Percentiles rank a stretch among this genome's conserved stretches.
Conservation (phyloP, 2,888 invertebrate genomes). For the Vesta saturnalis region DNA sequence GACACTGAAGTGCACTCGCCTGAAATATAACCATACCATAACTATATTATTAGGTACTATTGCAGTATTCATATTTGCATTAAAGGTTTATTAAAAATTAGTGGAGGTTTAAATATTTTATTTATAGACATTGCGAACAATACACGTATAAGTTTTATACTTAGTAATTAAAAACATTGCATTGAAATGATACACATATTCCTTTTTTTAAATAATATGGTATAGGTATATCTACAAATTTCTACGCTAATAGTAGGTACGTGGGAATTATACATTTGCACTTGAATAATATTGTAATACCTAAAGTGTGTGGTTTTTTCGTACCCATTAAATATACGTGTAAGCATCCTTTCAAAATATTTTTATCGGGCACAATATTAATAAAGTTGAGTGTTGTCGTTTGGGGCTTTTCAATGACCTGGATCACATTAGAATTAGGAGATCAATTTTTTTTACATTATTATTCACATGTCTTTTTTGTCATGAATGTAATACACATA, state of each 20-base stretch:
- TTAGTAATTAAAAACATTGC: slow-evolving; percentile 58
- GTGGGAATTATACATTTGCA: slow-evolving; percentile 41
- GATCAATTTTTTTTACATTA: slow-evolving; percentile 12
- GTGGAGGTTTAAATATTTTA: slow-evolving; percentile 46
- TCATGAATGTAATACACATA: slow-evolving; percentile 24
- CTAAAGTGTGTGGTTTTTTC: slow-evolving; percentile 24
- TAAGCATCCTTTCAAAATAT: slow-evolving; percentile 21
- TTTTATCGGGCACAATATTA: slow-evolving; percentile 14
- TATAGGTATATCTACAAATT: slow-evolving; percentile 51
- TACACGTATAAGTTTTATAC: slow-evolving; percentile 54
- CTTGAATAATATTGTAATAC: slow-evolving; percentile 33
- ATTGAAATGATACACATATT: slow-evolving; percentile 45
- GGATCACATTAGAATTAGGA: slow-evolving; percentile 7
- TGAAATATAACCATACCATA: too few relatives aligned
- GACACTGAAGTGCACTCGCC: too few relatives aligned
- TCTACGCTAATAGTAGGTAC: slow-evolving; percentile 42
- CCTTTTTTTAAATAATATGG: slow-evolving; percentile 53
- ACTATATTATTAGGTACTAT: too few relatives aligned
- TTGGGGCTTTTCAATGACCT: not conserved
- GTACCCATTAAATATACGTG: slow-evolving; percentile 25
- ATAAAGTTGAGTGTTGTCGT: not conserved
- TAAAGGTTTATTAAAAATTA: too few relatives aligned
- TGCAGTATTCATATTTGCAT: too few relatives aligned
- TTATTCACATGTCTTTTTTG: slow-evolving; percentile 16
- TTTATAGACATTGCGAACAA: slow-evolving; percentile 55